Conservation (phyloP, 2,888 invertebrate species). For the Diplolepis rosae region DNA sequence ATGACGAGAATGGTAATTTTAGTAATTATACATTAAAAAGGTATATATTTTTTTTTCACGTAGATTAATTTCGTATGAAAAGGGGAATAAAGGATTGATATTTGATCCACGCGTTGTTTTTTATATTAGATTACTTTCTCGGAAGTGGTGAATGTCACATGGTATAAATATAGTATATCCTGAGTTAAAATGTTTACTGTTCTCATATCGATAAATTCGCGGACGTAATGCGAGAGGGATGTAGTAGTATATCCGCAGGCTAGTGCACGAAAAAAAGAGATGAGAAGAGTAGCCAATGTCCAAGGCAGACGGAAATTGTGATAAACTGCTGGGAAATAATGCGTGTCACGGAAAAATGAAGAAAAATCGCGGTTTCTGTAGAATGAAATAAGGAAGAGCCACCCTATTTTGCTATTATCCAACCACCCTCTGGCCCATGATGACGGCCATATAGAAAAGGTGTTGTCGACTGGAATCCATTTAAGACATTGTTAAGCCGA, state of each 20-base stretch:
- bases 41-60: too few relatives aligned
- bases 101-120: background rate
- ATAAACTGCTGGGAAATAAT: slow-evolving; percentile 63
- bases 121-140: background rate
- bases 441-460: slow-evolving; percentile 36
- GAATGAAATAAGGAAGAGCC: slow-evolving; percentile 1
- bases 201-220: slow-evolving; percentile 27
- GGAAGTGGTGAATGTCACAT: background rate
- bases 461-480: slow-evolving; percentile 41
- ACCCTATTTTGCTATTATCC: slow-evolving; percentile 22
- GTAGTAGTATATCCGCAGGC: background rate
- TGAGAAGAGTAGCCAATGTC: slow-evolving; percentile 40
- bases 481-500: slow-evolving; percentile 41
- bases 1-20: too few relatives aligned
- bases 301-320: slow-evolving; percentile 55
- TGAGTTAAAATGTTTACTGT: background rate
- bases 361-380: slow-evolving; percentile 55
- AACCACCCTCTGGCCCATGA: slow-evolving; percentile 9
- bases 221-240: slow-evolving; percentile 19
- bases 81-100: background rate
- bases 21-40: too few relatives aligned
- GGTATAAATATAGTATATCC: background rate
- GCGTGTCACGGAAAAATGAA: slow-evolving; percentile 59
- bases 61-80: too few relatives aligned
- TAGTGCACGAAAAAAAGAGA: slow-evolving; percentile 34